A percentile compares a stretch with the other conserved stretches of the same genome.
These are phyloP conservation scores for Dasypus novemcinctus DNA, from an alignment of 2,113 vertebrate species.

Conservation along the genomic window DNA sequence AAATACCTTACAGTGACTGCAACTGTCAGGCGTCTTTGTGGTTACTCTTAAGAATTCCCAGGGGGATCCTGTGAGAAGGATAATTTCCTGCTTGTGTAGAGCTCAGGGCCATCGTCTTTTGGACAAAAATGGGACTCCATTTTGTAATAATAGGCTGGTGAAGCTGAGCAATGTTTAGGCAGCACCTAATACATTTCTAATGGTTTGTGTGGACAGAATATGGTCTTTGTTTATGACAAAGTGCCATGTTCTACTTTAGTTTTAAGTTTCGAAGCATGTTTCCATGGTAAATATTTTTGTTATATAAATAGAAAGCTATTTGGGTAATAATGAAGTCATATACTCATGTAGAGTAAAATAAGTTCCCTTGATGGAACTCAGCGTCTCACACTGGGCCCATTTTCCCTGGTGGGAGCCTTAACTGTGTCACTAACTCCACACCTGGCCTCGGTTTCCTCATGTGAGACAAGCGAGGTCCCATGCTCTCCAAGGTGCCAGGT, in stretches of 20 bases:
- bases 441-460: slow-evolving; percentile 35
- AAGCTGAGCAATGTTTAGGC: neutral
- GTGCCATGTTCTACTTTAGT: neutral
- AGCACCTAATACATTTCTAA: neutral
- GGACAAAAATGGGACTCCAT: neutral
- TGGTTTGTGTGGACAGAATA: neutral
- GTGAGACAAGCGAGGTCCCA: neutral
- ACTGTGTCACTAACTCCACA: neutral
- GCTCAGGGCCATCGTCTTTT: neutral
- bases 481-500: neutral
- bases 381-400: neutral
- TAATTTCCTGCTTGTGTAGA: neutral
- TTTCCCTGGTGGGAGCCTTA: neutral
- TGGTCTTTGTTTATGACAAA: neutral
- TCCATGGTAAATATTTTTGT: neutral
- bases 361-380: too few relatives aligned
- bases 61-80: neutral
- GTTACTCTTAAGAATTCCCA: neutral
- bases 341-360: neutral
- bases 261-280: neutral
- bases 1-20: neutral
- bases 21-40: neutral
- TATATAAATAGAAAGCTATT: neutral
- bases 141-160: neutral
- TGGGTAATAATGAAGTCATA: slow-evolving; percentile 6